Evolutionary conservation across 92 coral and sea anemone genomes (phyloP).

Genomic region (Bergia sp.): DNA sequence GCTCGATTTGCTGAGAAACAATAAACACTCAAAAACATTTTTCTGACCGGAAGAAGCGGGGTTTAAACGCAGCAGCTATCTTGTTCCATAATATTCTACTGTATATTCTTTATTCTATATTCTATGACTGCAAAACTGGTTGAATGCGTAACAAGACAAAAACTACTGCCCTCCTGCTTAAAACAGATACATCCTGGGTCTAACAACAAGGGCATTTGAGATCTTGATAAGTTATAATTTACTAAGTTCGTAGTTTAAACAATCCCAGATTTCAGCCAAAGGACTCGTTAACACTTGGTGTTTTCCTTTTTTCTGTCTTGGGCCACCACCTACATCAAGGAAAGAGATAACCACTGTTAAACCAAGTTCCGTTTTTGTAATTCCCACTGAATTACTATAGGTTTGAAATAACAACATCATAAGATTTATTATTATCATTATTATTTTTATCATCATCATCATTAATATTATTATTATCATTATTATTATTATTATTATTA

Average conservation of each 20-base stretch:
- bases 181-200: constrained; percentile 5
- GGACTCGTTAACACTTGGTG: constrained; percentile 4
- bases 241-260: background rate
- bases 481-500: too few species aligned
- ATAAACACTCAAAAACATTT: background rate
- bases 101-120: background rate
- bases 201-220: background rate
- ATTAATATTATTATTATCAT: too few species aligned
- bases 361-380: background rate
- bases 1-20: background rate
- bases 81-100: background rate
- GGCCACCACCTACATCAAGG: background rate
- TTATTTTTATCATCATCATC: background rate
- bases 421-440: background rate
- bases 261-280: background rate
- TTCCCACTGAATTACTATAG: too few species aligned
- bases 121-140: background rate
- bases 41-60: background rate
- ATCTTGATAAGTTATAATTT: background rate
- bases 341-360: background rate
- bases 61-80: background rate
- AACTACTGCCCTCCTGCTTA: background rate
- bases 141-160: background rate
- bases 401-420: background rate
- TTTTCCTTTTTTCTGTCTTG: background rate